Base-by-base conservation (phyloP, 2,888 invertebrate genomes). In the Oscheius sp. region DNA sequence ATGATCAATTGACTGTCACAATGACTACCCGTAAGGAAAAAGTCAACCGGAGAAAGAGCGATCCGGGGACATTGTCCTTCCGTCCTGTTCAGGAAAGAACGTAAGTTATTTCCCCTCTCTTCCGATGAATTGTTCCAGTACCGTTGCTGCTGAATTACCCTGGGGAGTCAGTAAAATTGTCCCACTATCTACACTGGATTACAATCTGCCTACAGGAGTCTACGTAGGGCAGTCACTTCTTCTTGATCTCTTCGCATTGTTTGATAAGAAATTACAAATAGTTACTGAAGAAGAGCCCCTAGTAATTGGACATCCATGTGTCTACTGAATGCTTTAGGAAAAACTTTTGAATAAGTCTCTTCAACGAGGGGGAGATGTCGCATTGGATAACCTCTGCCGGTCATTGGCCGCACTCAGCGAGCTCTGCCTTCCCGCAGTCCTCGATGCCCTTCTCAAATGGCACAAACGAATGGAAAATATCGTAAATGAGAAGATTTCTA, bases 151-250 rank as follows among this genome's bases (percentile, higher is more conserved):
- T 45, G 86, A 86, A 68, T 73, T 86, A 35, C 86, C 86, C 41
- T 86, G 86, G 86, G 86, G 85, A 2, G 80, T 78, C 1, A 74
- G 82, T 21, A 83, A 85, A 64, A 77, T 82, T 58, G 82, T 87
- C 1, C 79, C 84, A 13, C 72, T 81, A n/a, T 76, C 80, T 13
- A 63, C 73, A 7, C 55, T 87, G 29, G 85, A 87, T 56, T 79
- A 81, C 35, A 80, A 76, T 43, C 79, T 83, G 23, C 58, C 80
- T 35, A 83, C 84, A 16, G 98, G 98, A 13, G 96, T 98, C 90
- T 97, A 94, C 90, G 95, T 98, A 0, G 95, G 98, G 93, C 92
- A 96, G 75, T 93, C 95, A 56, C 91, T 99, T 1, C 96, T 99
- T 89, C 93, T 95, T 0, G 97, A 99, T 90, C 97, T 98, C 88